Conservation (phyloP, 2,888 invertebrate species). For the Diadromus collaris region DNA sequence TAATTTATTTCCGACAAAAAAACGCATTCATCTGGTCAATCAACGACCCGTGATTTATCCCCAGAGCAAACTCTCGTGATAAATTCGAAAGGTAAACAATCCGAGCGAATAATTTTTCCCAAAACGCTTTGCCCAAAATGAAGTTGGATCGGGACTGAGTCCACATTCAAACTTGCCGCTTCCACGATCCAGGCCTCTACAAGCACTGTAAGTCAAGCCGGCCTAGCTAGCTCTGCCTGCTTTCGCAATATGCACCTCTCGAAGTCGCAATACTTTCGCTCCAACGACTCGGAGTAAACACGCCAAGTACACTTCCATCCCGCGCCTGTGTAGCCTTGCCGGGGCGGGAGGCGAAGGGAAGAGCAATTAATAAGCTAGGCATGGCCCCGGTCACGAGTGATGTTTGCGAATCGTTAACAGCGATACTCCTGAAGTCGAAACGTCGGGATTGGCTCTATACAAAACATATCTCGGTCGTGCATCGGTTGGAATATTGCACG, state of each 20-base stretch:
- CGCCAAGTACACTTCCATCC: slow-evolving; percentile 4
- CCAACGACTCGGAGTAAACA: slow-evolving; percentile 12
- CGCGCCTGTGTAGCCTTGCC: not conserved
- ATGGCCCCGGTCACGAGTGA: slow-evolving; percentile 18
- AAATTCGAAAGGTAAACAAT: not conserved
- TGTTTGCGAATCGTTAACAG: slow-evolving; percentile 52
- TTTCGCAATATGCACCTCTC: slow-evolving; percentile 11
- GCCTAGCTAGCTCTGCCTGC: not conserved
- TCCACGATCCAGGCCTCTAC: not conserved
- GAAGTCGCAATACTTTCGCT: slow-evolving; percentile 13
- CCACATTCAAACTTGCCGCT: slow-evolving; percentile 1
- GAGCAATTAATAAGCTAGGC: slow-evolving; percentile 52
- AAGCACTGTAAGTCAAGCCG: not conserved
- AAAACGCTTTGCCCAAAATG: not conserved
- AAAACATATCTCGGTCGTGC: slow-evolving; percentile 8
- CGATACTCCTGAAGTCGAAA: slow-evolving; percentile 10
- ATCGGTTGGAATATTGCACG: not conserved
- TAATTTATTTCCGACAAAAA: not conserved
- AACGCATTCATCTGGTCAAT: not conserved
- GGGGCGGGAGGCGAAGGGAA: not conserved
- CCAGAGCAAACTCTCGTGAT: not conserved
- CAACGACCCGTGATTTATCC: not conserved
- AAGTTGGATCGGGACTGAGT: not conserved
- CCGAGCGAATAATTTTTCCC: not conserved
- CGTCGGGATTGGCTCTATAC: not conserved